Evolutionary conservation across 2,113 vertebrate species (phyloP).

Genomic region (Phasianus colchicus): DNA sequence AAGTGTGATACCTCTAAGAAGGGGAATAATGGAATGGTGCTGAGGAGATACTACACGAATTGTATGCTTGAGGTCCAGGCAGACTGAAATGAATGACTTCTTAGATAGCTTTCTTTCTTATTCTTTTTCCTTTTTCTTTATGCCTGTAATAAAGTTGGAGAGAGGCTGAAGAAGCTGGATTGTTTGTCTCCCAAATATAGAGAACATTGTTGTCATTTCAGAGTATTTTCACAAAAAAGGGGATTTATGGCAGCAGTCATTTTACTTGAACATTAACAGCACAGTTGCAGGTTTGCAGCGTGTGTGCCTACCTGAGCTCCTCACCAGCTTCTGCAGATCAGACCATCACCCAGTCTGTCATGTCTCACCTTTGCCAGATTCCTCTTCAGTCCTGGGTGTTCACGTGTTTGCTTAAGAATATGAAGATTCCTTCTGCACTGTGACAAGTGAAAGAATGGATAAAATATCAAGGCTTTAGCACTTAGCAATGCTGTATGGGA

Average conservation of each 20-base stretch:
- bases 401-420: background rate
- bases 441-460: background rate
- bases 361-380: background rate
- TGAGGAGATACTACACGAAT: background rate
- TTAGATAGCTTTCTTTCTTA: background rate
- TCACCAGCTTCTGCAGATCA: background rate
- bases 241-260: background rate
- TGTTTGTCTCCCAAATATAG: background rate
- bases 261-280: background rate
- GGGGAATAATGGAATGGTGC: background rate
- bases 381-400: background rate
- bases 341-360: background rate
- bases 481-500: background rate
- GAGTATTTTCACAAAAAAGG: background rate
- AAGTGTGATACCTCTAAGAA: background rate
- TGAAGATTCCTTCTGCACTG: background rate
- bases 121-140: background rate
- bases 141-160: background rate
- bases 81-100: background rate
- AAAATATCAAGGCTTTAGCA: background rate
- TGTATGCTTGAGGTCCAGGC: background rate
- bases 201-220: background rate
- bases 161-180: background rate
- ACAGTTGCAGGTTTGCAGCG: fast-evolving
- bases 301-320: background rate